A percentile compares a stretch with the other conserved stretches of the same genome.
These are phyloP conservation scores for Pipistrellus kuhlii DNA, from an alignment of 2,797 vertebrate genomes.

Conservation along the genomic window DNA sequence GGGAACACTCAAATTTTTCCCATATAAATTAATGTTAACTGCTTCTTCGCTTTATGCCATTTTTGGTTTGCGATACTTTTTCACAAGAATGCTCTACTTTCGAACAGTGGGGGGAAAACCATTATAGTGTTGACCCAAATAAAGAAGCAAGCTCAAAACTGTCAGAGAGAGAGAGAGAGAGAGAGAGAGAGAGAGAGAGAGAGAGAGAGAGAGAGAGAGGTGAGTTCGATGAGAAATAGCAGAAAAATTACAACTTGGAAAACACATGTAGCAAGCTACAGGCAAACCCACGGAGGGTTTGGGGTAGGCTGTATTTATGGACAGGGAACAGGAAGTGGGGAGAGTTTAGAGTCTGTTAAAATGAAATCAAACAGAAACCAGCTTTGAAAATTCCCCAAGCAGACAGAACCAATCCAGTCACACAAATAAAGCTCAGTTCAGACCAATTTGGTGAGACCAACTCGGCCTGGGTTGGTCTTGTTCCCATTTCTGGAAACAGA, in stretches of 20 bases:
- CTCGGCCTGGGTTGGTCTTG: not conserved
- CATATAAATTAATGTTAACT: not conserved
- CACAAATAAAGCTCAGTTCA: not conserved
- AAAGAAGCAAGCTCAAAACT: not conserved
- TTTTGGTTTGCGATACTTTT: not conserved
- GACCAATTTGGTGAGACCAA: not conserved
- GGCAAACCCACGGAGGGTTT: not conserved
- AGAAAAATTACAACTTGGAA: too few relatives aligned
- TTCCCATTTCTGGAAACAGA: not conserved
- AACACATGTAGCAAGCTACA: too few relatives aligned
- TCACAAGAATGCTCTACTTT: not conserved
- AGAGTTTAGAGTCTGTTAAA: not conserved
- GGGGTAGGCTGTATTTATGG: not conserved
- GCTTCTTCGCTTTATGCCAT: not conserved
- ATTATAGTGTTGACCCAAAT: not conserved
- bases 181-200: too few relatives aligned
- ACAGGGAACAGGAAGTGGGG: not conserved
- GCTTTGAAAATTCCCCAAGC: not conserved
- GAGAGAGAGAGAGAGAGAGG: too few relatives aligned
- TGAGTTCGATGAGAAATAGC: too few relatives aligned
- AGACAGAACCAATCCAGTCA: not conserved
- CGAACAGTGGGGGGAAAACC: not conserved
- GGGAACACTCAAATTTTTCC: not conserved
- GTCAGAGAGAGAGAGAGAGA: not conserved
- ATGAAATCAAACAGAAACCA: not conserved